phyloP scores from a whole-genome alignment of 2,113 vertebrate genomes.

The Podarcis cretensis region DNA sequence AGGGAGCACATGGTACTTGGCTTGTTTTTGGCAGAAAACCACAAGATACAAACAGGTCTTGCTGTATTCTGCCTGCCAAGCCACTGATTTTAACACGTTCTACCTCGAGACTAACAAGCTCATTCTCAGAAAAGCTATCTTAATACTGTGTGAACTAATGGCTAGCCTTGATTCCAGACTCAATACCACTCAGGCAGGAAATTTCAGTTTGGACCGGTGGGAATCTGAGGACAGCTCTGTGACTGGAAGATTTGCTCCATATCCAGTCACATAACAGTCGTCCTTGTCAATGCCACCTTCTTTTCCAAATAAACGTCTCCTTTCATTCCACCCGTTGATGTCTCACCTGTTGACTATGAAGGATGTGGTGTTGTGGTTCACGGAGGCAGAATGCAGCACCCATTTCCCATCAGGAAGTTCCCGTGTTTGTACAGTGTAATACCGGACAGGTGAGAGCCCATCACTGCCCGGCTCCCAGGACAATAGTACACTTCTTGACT shows the following conservation, averaged over 20 bases:
- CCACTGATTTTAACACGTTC: neutral
- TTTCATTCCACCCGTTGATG: accelerated
- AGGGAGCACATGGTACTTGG: neutral
- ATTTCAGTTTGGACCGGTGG: neutral
- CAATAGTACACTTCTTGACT: slow-evolving; percentile 85
- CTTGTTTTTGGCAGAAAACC: accelerated
- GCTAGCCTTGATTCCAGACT: neutral
- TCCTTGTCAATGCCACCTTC: accelerated
- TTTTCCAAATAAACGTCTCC: neutral
- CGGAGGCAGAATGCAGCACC: slow-evolving; percentile 85
- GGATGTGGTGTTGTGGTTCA: slow-evolving; percentile 85
- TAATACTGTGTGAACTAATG: too few species aligned
- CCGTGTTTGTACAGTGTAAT: slow-evolving; percentile 92
- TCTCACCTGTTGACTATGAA: slow-evolving; percentile 90
- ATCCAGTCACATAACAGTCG: accelerated
- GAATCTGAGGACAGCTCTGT: neutral
- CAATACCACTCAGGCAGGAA: neutral
- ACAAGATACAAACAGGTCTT: accelerated
- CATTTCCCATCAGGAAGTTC: slow-evolving; percentile 89
- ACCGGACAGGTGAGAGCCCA: slow-evolving; percentile 93
- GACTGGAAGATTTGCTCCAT: too few species aligned
- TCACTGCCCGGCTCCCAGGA: slow-evolving; percentile 97
- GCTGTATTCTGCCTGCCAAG: neutral
- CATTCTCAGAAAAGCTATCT: neutral
- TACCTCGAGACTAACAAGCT: neutral